Percentiles rank a stretch among this genome's conserved stretches.
These are phyloP conservation scores for Solen grandis DNA, from an alignment of 1,140 invertebrate genomes.

Conservation along the genomic window DNA sequence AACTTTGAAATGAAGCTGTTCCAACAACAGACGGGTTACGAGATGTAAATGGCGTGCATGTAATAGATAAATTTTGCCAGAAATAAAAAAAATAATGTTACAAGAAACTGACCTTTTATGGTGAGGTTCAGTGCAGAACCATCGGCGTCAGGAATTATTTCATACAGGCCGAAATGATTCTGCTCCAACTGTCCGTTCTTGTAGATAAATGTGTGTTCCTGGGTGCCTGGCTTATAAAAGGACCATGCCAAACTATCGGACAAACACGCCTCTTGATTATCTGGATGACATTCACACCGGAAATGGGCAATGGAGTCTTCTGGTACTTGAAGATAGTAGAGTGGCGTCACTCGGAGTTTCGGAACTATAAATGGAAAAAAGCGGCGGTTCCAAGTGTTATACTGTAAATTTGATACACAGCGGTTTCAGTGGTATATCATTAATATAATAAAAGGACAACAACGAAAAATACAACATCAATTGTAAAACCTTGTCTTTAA, in stretches of 20 bases:
- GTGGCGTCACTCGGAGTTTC: constrained; percentile 22
- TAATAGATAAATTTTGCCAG: too few species aligned
- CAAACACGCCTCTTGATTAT: constrained; percentile 6
- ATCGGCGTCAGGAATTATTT: neutral
- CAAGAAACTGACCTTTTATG: constrained; percentile 25
- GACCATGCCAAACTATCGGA: constrained; percentile 32
- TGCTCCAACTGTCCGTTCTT: constrained; percentile 1
- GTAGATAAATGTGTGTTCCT: neutral
- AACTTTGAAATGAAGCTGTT: too few species aligned
- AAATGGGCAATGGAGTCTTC: constrained; percentile 32
- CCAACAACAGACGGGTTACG: too few species aligned
- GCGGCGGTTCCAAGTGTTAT: too few species aligned
- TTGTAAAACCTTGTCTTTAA: too few species aligned
- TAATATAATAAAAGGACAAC: too few species aligned
- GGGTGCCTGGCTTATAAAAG: neutral
- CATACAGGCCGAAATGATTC: neutral
- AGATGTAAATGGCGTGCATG: too few species aligned
- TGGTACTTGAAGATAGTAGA: constrained; percentile 38
- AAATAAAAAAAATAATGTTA: too few species aligned
- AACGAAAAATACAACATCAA: too few species aligned
- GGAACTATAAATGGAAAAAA: constrained; percentile 23
- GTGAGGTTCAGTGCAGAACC: constrained; percentile 19
- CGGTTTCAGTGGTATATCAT: too few species aligned
- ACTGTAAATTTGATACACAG: too few species aligned
- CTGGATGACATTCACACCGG: constrained; percentile 21